Evolutionary conservation across 1,140 invertebrate species (phyloP).

Genomic region (Habropoda laboriosa): DNA sequence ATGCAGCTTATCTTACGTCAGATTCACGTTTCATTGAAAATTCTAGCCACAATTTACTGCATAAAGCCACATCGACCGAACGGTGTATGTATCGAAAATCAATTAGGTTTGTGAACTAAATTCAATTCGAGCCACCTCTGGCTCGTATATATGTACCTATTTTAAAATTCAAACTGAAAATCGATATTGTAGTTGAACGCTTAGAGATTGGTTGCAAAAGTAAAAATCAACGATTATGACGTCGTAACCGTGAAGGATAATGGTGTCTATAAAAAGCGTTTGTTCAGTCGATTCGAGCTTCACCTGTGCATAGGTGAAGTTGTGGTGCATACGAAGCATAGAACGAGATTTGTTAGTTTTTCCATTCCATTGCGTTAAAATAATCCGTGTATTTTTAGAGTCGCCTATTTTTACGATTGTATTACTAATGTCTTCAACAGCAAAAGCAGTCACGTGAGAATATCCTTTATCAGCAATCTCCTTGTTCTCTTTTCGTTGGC

Average conservation of each 20-base stretch:
- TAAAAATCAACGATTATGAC: too few species aligned
- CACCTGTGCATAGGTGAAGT: neutral
- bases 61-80: neutral
- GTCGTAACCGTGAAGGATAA: neutral
- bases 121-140: neutral
- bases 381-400: slow-evolving; percentile 34
- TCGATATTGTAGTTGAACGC: too few species aligned
- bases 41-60: neutral
- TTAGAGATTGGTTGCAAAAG: too few species aligned
- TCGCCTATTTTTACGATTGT: slow-evolving; percentile 46
- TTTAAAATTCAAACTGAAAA: neutral
- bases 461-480: neutral
- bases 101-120: neutral
- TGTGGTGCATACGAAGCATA: neutral
- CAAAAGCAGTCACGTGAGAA: neutral
- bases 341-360: slow-evolving; percentile 1
- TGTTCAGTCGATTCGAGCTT: neutral
- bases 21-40: slow-evolving; percentile 26
- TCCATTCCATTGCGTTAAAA: slow-evolving; percentile 23
- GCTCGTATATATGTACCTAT: neutral
- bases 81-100: neutral
- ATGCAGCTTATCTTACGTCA: neutral
- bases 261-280: neutral
- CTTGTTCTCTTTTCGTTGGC: neutral
- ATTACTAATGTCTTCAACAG: slow-evolving; percentile 22